A percentile compares a stretch with the other conserved stretches of the same genome.
Conservation (phyloP, 2,888 invertebrate genomes). For the Penaeus monodon region DNA sequence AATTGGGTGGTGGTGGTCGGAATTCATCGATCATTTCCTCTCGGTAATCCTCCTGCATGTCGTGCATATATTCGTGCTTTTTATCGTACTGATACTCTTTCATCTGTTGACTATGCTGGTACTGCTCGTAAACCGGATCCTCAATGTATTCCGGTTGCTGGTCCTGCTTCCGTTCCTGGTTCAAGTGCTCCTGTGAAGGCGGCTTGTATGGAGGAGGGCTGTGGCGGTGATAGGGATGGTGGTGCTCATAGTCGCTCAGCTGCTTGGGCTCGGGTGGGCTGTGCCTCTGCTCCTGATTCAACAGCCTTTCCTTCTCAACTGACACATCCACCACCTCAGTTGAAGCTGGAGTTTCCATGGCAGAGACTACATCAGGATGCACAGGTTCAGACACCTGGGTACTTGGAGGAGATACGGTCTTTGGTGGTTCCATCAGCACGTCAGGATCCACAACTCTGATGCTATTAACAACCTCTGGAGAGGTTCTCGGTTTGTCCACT, state of each 20-base stretch:
- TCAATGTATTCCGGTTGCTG: not conserved
- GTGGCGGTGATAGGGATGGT: constrained; percentile 6
- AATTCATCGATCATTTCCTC: constrained; percentile 30
- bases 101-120: no score
- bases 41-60: constrained; percentile 20
- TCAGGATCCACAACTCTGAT: not conserved
- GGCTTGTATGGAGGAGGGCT: constrained; percentile 43
- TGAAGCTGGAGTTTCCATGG: not conserved
- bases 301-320: constrained; percentile 1
- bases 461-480: not conserved
- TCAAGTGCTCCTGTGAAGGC: constrained; percentile 6
- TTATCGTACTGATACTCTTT: constrained; percentile 22
- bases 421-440: not conserved
- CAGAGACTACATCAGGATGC: constrained; percentile 5
- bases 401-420: constrained; percentile 11
- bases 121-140: no score
- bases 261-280: not conserved
- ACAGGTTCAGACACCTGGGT: constrained; percentile 12
- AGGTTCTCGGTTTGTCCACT: constrained; percentile 6
- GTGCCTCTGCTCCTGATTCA: not conserved
- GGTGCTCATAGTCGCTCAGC: constrained; percentile 8
- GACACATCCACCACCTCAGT: constrained; percentile 13
- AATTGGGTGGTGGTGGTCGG: constrained; percentile 46
- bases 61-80: constrained; percentile 20
- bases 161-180: constrained; percentile 29